Percentiles rank a stretch among this genome's conserved stretches.
phyloP scores from a whole-genome alignment of 2,888 invertebrate genomes.

The Caenorhabditis auriculariae region DNA sequence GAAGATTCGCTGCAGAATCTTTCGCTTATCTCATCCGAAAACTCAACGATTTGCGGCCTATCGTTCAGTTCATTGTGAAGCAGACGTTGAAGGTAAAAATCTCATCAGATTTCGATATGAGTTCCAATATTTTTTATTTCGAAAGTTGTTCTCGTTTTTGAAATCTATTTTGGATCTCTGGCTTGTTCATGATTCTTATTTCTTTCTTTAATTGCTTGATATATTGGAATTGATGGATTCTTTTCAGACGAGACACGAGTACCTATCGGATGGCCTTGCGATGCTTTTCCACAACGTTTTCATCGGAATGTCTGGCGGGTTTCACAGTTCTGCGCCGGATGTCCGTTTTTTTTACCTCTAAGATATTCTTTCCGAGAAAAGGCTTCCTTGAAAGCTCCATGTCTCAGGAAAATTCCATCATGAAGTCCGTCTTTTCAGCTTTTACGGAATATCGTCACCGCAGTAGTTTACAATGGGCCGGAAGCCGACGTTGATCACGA shows the following conservation, averaged over 20 bases:
- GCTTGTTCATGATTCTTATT: neutral
- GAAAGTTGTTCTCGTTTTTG: neutral
- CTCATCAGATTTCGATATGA: neutral
- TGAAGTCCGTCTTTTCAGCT: too few species aligned
- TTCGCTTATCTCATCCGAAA: conserved; percentile 87
- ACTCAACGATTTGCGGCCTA: conserved; percentile 52
- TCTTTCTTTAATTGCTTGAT: too few species aligned
- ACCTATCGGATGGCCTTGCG: conserved; percentile 74
- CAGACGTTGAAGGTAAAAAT: conserved; percentile 29
- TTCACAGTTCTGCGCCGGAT: conserved; percentile 80
- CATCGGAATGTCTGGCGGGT: conserved; percentile 79
- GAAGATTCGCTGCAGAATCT: conserved; percentile 91
- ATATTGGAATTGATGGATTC: neutral
- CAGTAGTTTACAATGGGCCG: too few species aligned
- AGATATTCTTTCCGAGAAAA: neutral
- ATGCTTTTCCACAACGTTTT: conserved; percentile 85
- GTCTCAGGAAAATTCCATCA: too few species aligned
- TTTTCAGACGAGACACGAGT: conserved; percentile 19
- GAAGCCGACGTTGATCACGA: too few species aligned
- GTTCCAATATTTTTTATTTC: too few species aligned
- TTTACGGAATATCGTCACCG: conserved; percentile 14
- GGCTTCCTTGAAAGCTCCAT: neutral
- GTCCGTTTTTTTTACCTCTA: conserved; percentile 64
- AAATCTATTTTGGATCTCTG: neutral
- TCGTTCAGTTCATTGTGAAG: conserved; percentile 30